Conservation (phyloP, 1,140 invertebrate species). For the Drosophila tristis region DNA sequence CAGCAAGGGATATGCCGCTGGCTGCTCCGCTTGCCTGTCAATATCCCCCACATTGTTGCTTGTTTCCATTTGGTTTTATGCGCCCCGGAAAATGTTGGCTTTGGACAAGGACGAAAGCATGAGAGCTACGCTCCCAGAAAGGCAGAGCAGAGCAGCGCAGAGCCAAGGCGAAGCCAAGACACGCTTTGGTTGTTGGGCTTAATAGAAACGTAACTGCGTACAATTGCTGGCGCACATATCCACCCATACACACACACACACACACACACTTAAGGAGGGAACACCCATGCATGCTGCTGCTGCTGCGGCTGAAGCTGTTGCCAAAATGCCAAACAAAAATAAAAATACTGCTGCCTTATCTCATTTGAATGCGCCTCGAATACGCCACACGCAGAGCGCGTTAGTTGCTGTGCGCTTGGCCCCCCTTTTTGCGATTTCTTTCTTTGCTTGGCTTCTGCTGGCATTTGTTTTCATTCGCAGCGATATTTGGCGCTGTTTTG, state of each 20-base stretch:
- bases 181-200: slow-evolving; percentile 48
- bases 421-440: too few species aligned
- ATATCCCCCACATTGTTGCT: slow-evolving; percentile 32
- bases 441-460: neutral
- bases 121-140: neutral
- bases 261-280: neutral
- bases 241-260: slow-evolving; percentile 15
- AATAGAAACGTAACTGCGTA: slow-evolving; percentile 68
- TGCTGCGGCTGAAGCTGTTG: slow-evolving; percentile 3
- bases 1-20: slow-evolving; percentile 32
- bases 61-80: slow-evolving; percentile 61
- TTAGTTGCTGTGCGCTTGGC: slow-evolving; percentile 41
- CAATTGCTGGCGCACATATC: slow-evolving; percentile 58
- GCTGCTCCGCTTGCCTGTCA: slow-evolving; percentile 14
- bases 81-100: slow-evolving; percentile 51
- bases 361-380: slow-evolving; percentile 62
- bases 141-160: neutral
- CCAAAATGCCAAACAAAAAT: slow-evolving; percentile 1
- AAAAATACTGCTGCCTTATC: slow-evolving; percentile 52
- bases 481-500: slow-evolving; percentile 55
- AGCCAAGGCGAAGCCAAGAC: slow-evolving; percentile 9
- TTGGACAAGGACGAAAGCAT: slow-evolving; percentile 45
- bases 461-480: slow-evolving; percentile 59
- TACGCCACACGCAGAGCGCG: slow-evolving; percentile 28
- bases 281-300: slow-evolving; percentile 39